Evolutionary conservation across 2,797 vertebrate genomes (phyloP).

Genomic region (Acanthiza pusilla): DNA sequence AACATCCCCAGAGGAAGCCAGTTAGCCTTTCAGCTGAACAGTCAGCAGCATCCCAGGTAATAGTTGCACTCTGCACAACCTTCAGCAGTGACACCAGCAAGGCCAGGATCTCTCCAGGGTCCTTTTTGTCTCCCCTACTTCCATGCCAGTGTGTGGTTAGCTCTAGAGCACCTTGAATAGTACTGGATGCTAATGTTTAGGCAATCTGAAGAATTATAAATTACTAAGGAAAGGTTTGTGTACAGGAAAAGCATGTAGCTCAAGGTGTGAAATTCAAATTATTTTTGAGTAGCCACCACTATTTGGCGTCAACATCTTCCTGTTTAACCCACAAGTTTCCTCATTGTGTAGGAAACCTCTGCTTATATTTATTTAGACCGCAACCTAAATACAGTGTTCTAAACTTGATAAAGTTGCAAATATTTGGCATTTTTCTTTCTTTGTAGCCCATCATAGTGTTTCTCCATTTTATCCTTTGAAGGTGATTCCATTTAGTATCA

Average conservation of each 20-base stretch:
- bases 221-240: background rate
- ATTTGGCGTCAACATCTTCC: background rate
- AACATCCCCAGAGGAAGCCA: background rate
- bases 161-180: background rate
- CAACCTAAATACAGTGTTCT: background rate
- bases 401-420: background rate
- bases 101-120: background rate
- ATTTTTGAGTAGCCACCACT: background rate
- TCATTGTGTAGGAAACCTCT: background rate
- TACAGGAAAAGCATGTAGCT: background rate
- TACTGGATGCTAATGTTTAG: too few species aligned
- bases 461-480: background rate
- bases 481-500: background rate
- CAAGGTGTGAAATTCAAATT: background rate
- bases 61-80: too few species aligned
- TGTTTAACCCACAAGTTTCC: background rate
- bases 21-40: background rate
- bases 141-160: background rate
- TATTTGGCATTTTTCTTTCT: background rate
- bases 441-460: background rate
- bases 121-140: background rate
- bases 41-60: background rate
- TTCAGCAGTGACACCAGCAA: background rate
- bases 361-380: background rate
- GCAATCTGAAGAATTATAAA: background rate